Evolutionary conservation across 92 coral and sea anemone genomes (phyloP).

Genomic region (Zoanthus sansibaricus): DNA sequence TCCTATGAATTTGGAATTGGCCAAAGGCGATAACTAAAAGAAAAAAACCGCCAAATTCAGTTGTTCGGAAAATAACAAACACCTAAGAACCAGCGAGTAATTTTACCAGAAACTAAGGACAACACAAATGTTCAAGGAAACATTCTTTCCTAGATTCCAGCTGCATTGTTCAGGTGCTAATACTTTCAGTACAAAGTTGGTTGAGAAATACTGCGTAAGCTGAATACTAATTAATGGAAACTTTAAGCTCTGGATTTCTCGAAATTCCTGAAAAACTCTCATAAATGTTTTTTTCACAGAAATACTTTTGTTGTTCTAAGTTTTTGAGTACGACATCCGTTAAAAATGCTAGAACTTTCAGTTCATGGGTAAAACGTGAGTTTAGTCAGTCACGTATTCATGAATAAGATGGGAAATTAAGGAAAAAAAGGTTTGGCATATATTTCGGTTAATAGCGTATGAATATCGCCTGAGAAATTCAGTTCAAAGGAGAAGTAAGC

Average conservation of each 20-base stretch:
- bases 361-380: no score
- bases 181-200: not conserved
- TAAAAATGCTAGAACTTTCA: no score
- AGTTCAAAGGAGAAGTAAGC: not conserved
- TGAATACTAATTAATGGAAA: not conserved
- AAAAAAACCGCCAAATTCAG: slow-evolving; percentile 1
- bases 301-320: slow-evolving; percentile 29
- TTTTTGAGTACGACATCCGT: not conserved
- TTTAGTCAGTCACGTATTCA: slow-evolving; percentile 11
- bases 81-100: slow-evolving; percentile 12
- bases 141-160: slow-evolving; percentile 17
- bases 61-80: slow-evolving; percentile 4
- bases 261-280: slow-evolving; percentile 7
- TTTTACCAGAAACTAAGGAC: not conserved
- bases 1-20: not conserved
- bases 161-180: slow-evolving; percentile 18
- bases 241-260: not conserved
- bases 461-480: slow-evolving; percentile 28
- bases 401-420: slow-evolving; percentile 34
- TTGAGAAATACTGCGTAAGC: no score
- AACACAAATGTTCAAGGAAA: not conserved
- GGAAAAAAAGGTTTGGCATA: slow-evolving; percentile 26
- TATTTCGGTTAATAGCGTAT: slow-evolving; percentile 34
- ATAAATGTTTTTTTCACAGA: not conserved
- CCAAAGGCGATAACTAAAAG: no score